Conservation (phyloP, 2,797 vertebrate genomes). For the Bothrops alternatus region DNA sequence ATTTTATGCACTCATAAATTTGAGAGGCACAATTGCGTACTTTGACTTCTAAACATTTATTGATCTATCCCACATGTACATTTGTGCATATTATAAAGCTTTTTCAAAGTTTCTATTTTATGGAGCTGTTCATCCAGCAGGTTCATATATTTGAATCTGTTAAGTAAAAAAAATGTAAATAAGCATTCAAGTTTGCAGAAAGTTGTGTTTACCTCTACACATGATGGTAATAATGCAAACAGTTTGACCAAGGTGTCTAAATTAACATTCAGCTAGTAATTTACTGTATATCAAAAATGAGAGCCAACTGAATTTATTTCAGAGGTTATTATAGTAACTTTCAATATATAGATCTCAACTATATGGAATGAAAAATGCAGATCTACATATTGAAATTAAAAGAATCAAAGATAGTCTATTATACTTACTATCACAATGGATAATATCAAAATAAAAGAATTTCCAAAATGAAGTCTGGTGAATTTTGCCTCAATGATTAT, state of each 20-base stretch:
- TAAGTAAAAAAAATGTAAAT: neutral
- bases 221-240: neutral
- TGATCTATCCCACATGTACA: neutral
- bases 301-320: neutral
- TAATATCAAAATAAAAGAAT: neutral
- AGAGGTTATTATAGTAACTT: neutral
- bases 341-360: neutral
- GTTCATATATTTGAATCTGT: neutral
- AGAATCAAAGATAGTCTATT: neutral
- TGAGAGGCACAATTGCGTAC: neutral
- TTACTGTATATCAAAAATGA: neutral
- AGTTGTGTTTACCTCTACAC: neutral
- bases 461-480: neutral
- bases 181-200: neutral
- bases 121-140: neutral
- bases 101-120: neutral
- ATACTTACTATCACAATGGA: neutral
- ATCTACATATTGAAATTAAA: neutral
- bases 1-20: neutral
- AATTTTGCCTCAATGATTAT: neutral
- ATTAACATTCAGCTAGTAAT: neutral
- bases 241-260: neutral
- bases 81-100: neutral
- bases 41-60: neutral
- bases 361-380: neutral